A percentile compares a stretch with the other conserved stretches of the same genome.
These are phyloP conservation scores for Ictalurus furcatus DNA, from an alignment of 2,113 vertebrate genomes.

Conservation along the genomic window DNA sequence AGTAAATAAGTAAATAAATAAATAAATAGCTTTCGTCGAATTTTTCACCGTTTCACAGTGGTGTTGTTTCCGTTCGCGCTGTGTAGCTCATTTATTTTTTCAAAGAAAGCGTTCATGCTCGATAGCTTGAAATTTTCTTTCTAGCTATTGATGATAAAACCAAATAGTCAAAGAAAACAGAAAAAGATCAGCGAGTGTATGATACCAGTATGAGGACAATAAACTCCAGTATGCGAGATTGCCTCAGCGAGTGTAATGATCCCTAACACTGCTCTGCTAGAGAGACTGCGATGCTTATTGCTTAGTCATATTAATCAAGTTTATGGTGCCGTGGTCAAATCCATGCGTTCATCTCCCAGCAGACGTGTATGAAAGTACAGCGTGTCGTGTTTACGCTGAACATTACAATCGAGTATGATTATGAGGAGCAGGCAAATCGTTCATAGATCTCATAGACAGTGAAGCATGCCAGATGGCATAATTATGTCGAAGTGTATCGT, in stretches of 20 bases:
- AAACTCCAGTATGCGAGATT: constrained; percentile 34
- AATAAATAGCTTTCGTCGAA: neutral
- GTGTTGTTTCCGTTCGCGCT: neutral
- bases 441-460: constrained; percentile 3
- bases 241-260: constrained; percentile 42
- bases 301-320: constrained; percentile 51
- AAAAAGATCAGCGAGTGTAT: constrained; percentile 33
- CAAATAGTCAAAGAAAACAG: constrained; percentile 7
- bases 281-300: constrained; percentile 41
- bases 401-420: constrained; percentile 30
- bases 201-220: constrained; percentile 37
- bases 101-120: neutral
- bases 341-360: constrained; percentile 17
- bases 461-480: constrained; percentile 45
- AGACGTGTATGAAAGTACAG: neutral
- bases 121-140: neutral
- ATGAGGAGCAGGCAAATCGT: constrained; percentile 4
- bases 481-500: constrained; percentile 15
- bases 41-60: neutral
- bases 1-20: neutral
- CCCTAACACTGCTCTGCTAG: constrained; percentile 22
- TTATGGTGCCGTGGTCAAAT: constrained; percentile 30
- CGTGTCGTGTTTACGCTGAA: neutral
- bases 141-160: constrained; percentile 17
- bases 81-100: neutral